Evolutionary conservation across 2,888 invertebrate genomes (phyloP).

Genomic region (Xestia rhomboidea): DNA sequence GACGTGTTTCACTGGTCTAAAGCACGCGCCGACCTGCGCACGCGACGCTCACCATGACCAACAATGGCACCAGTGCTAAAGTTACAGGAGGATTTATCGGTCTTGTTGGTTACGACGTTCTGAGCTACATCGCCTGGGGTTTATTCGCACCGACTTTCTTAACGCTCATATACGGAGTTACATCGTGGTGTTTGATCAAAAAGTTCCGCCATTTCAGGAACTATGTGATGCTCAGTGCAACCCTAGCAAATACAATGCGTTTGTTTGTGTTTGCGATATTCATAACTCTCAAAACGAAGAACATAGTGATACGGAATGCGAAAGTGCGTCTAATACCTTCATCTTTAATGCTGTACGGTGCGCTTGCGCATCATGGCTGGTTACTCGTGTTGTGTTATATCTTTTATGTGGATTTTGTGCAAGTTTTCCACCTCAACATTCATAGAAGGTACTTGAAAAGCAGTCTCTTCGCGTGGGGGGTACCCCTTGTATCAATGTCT

Average conservation of each 20-base stretch:
- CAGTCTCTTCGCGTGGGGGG: constrained; percentile 25
- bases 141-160: constrained; percentile 18
- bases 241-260: constrained; percentile 4
- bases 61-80: constrained; percentile 1
- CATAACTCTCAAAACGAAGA: constrained; percentile 4
- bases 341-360: constrained; percentile 10
- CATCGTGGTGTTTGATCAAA: constrained; percentile 29
- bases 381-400: constrained; percentile 37
- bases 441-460: constrained; percentile 30
- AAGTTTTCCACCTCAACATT: constrained; percentile 33
- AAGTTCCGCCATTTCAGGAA: constrained; percentile 43
- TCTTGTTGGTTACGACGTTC: constrained; percentile 4
- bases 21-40: not conserved
- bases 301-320: not conserved
- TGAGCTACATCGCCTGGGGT: constrained; percentile 21
- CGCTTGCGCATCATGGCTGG: constrained; percentile 17
- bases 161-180: constrained; percentile 26
- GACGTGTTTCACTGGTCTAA: not conserved
- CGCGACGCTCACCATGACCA: constrained; percentile 6
- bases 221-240: constrained; percentile 32
- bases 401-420: constrained; percentile 37
- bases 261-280: not conserved
- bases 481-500: constrained; percentile 17
- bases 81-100: not conserved
- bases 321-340: constrained; percentile 17